These are phyloP conservation scores for Tenthredo distinguenda DNA, from an alignment of 2,888 invertebrate genomes.

Conservation along the genomic window DNA sequence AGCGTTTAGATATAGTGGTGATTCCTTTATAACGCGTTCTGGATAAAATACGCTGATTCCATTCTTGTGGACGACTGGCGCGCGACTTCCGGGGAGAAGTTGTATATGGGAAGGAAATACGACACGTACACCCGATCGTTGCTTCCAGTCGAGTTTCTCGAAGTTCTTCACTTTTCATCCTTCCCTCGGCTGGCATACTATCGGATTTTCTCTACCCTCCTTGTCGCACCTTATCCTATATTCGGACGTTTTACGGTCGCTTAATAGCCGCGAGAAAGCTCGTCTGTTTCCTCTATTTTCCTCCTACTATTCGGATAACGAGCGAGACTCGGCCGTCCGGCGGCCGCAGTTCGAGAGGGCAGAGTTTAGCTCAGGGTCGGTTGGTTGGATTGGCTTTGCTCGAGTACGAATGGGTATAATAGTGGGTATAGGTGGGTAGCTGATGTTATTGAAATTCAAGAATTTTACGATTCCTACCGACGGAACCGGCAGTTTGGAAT, in stretches of 20 bases:
- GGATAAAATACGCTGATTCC: neutral
- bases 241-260: constrained; percentile 42
- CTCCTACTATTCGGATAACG: constrained; percentile 40
- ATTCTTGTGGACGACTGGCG: neutral
- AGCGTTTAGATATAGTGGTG: neutral
- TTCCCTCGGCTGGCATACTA: neutral
- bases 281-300: constrained; percentile 40
- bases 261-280: constrained; percentile 47
- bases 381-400: constrained; percentile 20
- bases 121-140: constrained; percentile 19
- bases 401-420: constrained; percentile 45
- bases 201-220: neutral
- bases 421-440: neutral
- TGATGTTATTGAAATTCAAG: constrained; percentile 50
- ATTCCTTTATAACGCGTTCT: neutral
- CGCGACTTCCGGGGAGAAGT: neutral
- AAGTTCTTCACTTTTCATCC: constrained; percentile 10
- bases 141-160: constrained; percentile 32
- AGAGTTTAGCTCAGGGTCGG: constrained; percentile 33
- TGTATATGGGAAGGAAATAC: neutral
- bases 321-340: constrained; percentile 28
- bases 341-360: constrained; percentile 22
- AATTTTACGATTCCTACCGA: constrained; percentile 49
- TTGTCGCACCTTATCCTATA: constrained; percentile 14
- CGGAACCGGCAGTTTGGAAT: constrained; percentile 47